These are phyloP conservation scores for Rynchops niger DNA, from an alignment of 2,113 vertebrate genomes.

Conservation along the genomic window DNA sequence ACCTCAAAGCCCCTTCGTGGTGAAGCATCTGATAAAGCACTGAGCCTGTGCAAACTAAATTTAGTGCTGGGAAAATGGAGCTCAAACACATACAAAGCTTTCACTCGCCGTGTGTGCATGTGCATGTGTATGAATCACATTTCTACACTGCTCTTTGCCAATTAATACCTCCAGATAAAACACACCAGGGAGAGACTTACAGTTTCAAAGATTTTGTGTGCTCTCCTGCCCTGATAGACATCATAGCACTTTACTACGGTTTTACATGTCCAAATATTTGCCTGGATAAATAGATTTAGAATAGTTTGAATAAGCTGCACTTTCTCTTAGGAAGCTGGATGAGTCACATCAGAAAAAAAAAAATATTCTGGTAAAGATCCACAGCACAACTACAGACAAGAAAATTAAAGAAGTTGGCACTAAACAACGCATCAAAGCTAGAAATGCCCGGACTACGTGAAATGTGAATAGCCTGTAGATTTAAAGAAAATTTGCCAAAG, in stretches of 20 bases:
- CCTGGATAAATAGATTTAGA: constrained; percentile 48
- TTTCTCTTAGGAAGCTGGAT: neutral
- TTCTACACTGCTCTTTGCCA: neutral
- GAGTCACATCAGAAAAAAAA: neutral
- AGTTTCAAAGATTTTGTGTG: neutral
- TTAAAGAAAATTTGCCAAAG: neutral
- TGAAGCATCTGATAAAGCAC: neutral
- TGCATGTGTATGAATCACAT: neutral
- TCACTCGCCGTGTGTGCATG: neutral
- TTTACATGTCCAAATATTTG: constrained; percentile 67
- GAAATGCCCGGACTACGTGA: neutral
- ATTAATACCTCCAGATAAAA: neutral
- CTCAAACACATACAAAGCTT: neutral
- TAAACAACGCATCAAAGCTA: neutral
- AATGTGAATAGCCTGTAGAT: neutral
- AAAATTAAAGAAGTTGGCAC: neutral
- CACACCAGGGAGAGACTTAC: neutral
- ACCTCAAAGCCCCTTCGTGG: neutral
- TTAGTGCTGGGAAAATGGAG: neutral
- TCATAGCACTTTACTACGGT: neutral
- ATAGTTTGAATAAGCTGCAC: constrained; percentile 31
- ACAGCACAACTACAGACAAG: neutral
- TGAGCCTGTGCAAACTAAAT: neutral
- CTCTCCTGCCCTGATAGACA: constrained; percentile 35
- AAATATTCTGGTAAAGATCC: constrained; percentile 3